Evolutionary conservation across 2,113 vertebrate genomes (phyloP).

Genomic region (Lepus americanus): DNA sequence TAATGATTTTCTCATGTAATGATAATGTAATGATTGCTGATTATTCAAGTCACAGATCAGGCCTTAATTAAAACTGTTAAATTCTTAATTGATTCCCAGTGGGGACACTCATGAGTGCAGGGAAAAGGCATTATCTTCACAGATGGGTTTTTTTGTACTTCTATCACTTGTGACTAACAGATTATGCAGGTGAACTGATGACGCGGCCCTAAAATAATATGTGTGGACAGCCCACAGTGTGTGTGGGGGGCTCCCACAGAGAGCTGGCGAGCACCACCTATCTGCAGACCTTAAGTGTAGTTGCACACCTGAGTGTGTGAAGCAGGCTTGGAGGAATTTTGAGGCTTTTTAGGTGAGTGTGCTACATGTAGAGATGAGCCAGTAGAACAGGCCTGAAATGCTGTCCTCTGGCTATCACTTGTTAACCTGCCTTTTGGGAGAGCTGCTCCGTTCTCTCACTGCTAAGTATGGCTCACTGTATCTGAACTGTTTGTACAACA

Average conservation of each 20-base stretch:
- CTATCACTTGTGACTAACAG: neutral
- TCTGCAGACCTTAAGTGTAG: neutral
- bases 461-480: neutral
- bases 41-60: conserved; percentile 1
- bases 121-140: neutral
- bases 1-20: conserved; percentile 6
- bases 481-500: neutral
- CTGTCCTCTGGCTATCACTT: neutral
- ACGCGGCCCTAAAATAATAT: no score
- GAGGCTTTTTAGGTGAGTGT: neutral
- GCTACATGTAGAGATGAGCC: neutral
- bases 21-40: conserved; percentile 10
- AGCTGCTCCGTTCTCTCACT: neutral
- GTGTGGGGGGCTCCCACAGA: accelerated
- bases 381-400: neutral
- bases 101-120: neutral
- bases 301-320: neutral
- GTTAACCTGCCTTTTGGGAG: neutral
- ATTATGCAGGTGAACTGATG: neutral
- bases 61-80: conserved; percentile 39
- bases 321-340: neutral
- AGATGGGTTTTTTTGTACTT: neutral
- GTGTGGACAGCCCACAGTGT: no score
- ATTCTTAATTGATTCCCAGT: conserved; percentile 26
- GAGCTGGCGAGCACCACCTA: neutral